phyloP scores from a whole-genome alignment of 2,797 vertebrate genomes.

The Argyrosomus regius region DNA sequence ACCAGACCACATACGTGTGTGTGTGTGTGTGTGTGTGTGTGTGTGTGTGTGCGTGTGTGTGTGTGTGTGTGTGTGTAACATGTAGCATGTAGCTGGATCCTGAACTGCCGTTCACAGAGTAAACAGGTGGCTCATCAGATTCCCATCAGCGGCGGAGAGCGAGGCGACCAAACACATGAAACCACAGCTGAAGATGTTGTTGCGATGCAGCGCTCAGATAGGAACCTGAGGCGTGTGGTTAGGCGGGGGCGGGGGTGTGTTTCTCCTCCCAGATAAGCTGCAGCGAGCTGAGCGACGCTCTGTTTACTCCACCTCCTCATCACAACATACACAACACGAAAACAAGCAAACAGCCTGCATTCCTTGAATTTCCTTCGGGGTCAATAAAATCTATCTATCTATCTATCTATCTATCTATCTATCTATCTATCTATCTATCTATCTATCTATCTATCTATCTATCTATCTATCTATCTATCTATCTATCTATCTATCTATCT shows the following conservation, averaged over 20 bases:
- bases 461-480: neutral
- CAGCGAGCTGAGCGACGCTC: neutral
- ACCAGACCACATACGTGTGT: too few relatives aligned
- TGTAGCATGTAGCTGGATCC: slow-evolving; percentile 2
- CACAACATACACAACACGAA: neutral
- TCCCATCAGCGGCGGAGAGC: slow-evolving; percentile 55
- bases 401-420: too few relatives aligned
- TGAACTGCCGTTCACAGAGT: slow-evolving; percentile 15
- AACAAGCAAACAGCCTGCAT: too few relatives aligned
- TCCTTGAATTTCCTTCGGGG: too few relatives aligned
- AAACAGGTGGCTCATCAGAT: slow-evolving; percentile 57
- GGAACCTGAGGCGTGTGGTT: slow-evolving; percentile 68
- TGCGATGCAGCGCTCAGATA: slow-evolving; percentile 76
- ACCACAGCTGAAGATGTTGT: slow-evolving; percentile 79
- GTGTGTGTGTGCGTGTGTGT: too few relatives aligned
- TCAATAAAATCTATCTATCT: too few relatives aligned
- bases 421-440: too few relatives aligned
- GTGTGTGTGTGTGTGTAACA: too few relatives aligned
- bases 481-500: too few relatives aligned
- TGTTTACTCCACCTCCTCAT: neutral
- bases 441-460: too few relatives aligned
- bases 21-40: too few relatives aligned
- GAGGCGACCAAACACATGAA: slow-evolving; percentile 54
- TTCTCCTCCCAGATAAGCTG: slow-evolving; percentile 30
- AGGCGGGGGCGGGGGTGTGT: slow-evolving; percentile 29